Conservation (phyloP, 1,140 invertebrate genomes). For the Papilio polytes region DNA sequence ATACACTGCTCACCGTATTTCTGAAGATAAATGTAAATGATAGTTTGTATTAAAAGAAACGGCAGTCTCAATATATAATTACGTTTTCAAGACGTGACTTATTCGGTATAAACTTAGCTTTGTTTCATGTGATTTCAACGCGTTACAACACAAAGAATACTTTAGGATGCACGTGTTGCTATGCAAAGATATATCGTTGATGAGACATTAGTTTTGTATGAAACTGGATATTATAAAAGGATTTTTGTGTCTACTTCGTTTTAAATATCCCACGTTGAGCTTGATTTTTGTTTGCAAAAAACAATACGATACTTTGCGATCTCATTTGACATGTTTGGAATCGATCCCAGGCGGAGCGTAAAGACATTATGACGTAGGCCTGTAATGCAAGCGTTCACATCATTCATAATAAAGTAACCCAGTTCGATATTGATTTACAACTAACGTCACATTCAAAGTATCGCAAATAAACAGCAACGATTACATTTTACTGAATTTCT, state of each 20-base stretch:
- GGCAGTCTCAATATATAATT: not conserved
- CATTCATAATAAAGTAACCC: not conserved
- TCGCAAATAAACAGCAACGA: not conserved
- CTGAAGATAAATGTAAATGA: too few relatives aligned
- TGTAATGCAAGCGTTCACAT: not conserved
- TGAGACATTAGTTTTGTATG: not conserved
- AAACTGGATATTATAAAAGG: too few relatives aligned
- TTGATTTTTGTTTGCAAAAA: not conserved
- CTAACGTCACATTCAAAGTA: not conserved
- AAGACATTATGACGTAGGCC: not conserved
- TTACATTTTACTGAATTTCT: not conserved
- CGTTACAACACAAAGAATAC: not conserved
- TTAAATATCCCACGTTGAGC: not conserved
- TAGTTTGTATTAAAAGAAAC: not conserved
- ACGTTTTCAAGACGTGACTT: not conserved
- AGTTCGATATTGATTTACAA: slow-evolving; percentile 1
- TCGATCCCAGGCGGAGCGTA: not conserved
- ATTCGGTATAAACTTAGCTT: not conserved
- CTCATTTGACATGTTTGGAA: slow-evolving; percentile 6
- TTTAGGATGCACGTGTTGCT: not conserved
- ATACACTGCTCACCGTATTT: too few relatives aligned
- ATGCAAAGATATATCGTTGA: not conserved
- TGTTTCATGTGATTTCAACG: not conserved
- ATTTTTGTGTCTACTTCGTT: not conserved
- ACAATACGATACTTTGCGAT: not conserved